phyloP scores from a whole-genome alignment of 2,888 invertebrate genomes.

The Erebia epiphron region DNA sequence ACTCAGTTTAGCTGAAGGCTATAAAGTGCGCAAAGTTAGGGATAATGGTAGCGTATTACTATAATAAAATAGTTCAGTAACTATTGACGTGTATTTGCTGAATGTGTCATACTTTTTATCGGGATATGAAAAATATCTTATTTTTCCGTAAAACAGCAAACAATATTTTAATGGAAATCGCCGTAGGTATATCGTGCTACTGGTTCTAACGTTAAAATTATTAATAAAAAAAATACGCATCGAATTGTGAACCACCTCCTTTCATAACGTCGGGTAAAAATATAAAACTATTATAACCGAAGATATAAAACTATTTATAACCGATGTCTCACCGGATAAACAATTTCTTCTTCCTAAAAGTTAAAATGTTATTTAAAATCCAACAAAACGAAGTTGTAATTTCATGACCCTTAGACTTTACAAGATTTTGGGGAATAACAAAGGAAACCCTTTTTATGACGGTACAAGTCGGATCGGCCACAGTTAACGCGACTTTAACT shows the following conservation, averaged over 20 bases:
- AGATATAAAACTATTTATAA: no score
- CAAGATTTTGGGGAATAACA: slow-evolving; percentile 28
- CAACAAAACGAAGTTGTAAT: slow-evolving; percentile 4
- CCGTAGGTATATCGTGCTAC: no score
- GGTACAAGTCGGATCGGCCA: slow-evolving; percentile 23
- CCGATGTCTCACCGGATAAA: neutral
- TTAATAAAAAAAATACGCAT: no score
- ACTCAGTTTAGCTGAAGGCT: neutral
- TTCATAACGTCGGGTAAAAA: no score
- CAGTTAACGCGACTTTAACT: slow-evolving; percentile 31
- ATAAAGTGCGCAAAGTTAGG: slow-evolving; percentile 9
- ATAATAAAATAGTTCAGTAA: neutral
- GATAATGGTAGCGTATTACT: slow-evolving; percentile 1
- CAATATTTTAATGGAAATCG: no score
- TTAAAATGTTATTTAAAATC: slow-evolving; percentile 4
- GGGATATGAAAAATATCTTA: no score
- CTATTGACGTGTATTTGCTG: neutral
- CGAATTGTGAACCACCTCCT: no score
- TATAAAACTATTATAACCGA: no score
- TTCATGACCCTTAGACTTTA: slow-evolving; percentile 11
- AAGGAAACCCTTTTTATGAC: slow-evolving; percentile 32
- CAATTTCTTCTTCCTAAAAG: neutral
- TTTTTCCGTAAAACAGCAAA: no score
- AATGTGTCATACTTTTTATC: no score
- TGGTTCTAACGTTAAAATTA: no score